Conservation (phyloP, 2,113 vertebrate genomes). For the Leuciscus idus region DNA sequence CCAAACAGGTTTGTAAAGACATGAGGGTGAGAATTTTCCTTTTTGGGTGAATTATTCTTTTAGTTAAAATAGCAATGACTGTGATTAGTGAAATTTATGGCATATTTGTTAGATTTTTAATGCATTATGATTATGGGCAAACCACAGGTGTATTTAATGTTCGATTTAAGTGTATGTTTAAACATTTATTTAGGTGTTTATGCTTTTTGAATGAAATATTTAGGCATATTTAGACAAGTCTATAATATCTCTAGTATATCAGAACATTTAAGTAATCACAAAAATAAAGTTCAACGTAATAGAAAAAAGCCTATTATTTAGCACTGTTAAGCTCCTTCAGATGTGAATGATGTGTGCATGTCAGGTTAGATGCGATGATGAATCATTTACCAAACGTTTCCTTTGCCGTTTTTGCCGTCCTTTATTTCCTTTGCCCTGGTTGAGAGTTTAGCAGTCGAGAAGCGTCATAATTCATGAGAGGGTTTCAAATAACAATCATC, state of each 20-base stretch:
- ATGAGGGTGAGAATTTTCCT: background rate
- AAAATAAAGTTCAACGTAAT: background rate
- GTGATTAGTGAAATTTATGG: background rate
- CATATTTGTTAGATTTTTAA: background rate
- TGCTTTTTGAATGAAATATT: background rate
- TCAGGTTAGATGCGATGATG: slow-evolving; percentile 43
- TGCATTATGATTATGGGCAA: background rate
- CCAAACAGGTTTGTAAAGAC: background rate
- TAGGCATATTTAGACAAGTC: slow-evolving; percentile 4
- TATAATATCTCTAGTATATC: background rate
- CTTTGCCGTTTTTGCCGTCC: slow-evolving; percentile 79
- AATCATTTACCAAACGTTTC: slow-evolving; percentile 78
- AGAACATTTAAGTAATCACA: background rate
- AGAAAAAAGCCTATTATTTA: background rate
- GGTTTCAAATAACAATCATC: slow-evolving; percentile 20
- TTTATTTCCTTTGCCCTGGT: slow-evolving; percentile 82
- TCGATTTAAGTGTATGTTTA: background rate
- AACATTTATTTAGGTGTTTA: background rate
- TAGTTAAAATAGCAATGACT: background rate
- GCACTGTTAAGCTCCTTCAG: slow-evolving; percentile 39
- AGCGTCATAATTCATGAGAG: slow-evolving; percentile 40
- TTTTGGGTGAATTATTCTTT: background rate
- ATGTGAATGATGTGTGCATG: slow-evolving; percentile 11
- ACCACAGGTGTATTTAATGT: background rate
- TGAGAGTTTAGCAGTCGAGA: slow-evolving; percentile 71